These are phyloP conservation scores for Melanotus villosus DNA, from an alignment of 2,888 invertebrate genomes.

Conservation along the genomic window DNA sequence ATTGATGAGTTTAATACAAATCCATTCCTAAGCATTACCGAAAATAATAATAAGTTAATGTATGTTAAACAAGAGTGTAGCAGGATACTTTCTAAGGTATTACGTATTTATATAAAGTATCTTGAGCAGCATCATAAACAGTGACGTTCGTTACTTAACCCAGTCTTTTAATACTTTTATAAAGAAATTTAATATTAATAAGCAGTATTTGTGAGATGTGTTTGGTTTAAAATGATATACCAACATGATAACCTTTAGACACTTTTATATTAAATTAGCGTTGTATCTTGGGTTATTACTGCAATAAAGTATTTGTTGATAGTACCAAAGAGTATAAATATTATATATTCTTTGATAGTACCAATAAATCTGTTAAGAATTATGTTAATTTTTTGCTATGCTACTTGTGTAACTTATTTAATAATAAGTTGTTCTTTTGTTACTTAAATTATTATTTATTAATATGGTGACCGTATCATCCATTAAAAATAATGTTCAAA, in stretches of 20 bases:
- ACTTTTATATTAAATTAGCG: background rate
- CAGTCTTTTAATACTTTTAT: slow-evolving; percentile 18
- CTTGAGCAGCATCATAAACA: slow-evolving; percentile 37
- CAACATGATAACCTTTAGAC: background rate
- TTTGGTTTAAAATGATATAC: background rate
- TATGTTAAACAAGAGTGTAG: slow-evolving; percentile 40
- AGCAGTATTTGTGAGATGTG: background rate
- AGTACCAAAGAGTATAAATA: too few relatives aligned
- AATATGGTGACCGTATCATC: too few relatives aligned
- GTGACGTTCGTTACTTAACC: slow-evolving; percentile 10
- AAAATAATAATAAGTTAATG: slow-evolving; percentile 31
- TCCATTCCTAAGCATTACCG: slow-evolving; percentile 37
- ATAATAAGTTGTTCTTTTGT: too few relatives aligned
- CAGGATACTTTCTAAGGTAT: slow-evolving; percentile 39
- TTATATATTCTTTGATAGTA: too few relatives aligned
- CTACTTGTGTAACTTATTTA: too few relatives aligned
- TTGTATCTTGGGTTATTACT: background rate
- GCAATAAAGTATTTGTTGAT: background rate
- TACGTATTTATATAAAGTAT: slow-evolving; percentile 33
- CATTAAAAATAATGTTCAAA: too few relatives aligned
- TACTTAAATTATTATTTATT: too few relatives aligned
- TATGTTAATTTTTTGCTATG: too few relatives aligned
- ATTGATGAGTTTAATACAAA: slow-evolving; percentile 42
- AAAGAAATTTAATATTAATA: background rate
- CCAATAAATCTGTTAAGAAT: too few relatives aligned